A percentile compares a stretch with the other conserved stretches of the same genome.
These are phyloP conservation scores for Conops quadrifasciatus DNA, from an alignment of 2,888 invertebrate species.

Conservation along the genomic window DNA sequence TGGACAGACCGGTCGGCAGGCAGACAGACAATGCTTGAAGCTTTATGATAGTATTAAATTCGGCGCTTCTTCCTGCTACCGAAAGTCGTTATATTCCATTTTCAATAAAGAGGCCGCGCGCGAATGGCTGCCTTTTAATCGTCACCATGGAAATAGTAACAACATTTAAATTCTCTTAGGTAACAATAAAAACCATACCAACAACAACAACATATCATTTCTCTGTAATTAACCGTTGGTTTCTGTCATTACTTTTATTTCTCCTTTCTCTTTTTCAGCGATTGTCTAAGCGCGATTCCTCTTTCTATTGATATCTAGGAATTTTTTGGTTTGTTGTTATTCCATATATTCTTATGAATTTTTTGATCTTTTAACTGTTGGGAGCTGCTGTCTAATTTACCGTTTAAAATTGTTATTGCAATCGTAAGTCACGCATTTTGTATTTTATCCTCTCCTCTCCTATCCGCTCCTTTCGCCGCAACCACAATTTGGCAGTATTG, in stretches of 20 bases:
- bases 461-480: constrained; percentile 8
- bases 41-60: background rate
- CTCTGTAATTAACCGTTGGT: constrained; percentile 46
- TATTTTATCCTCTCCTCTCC: no score
- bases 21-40: background rate
- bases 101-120: no score
- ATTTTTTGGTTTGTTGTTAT: background rate
- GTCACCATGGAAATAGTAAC: constrained; percentile 35
- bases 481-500: constrained; percentile 20
- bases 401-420: constrained; percentile 49
- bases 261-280: constrained; percentile 1
- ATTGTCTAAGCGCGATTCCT: background rate
- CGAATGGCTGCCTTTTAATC: background rate
- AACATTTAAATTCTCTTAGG: constrained; percentile 38
- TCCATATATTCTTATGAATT: background rate
- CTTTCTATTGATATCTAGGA: constrained; percentile 29
- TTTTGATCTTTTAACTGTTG: constrained; percentile 36
- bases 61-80: background rate
- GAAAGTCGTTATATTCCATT: background rate
- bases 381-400: constrained; percentile 49
- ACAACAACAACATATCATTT: constrained; percentile 46
- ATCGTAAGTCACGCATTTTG: constrained; percentile 36
- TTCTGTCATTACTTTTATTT: constrained; percentile 31
- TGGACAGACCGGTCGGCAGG: no score
- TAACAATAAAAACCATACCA: constrained; percentile 1